Evolutionary conservation across 2,797 vertebrate species (phyloP), one percentile per base, ranked within the genome.

Genomic region (Menidia menidia): DNA sequence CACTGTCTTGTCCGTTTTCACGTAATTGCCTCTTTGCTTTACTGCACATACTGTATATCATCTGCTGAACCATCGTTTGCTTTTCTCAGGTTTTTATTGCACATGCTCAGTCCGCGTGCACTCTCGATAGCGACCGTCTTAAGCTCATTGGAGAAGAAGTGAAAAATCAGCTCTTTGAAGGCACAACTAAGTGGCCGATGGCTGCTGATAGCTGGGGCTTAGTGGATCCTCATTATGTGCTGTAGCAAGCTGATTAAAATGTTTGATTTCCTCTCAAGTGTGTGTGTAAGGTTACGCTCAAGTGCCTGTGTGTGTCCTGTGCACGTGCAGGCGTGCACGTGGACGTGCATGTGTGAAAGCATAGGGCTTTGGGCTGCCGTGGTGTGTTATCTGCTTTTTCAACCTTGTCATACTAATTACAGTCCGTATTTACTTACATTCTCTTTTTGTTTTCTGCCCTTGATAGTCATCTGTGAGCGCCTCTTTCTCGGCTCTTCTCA

Each of bases 191-290:
- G 90, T 91, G 91, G 91, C 92, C 84, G 85, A 92, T 93, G 88
- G 92, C 92, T 83, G 91, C 89, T 84, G 91, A 94, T 94, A 94
- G 88, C 89, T 83, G 78, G 78, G 88, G 92, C 90, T 92, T 93
- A 93, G 90, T 85, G 87, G 81, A 78, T 88, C 88, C 90, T 94
- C 92, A 94, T 94, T 93, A 94, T 90, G 84, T 87, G 86, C 90
- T 93, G 88, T 89, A 91, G 91, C 88, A 88, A 90, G 90, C 92
- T 94, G 94, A 95, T 95, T 94, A 94, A 94, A 94, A 94, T 91
- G 90, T 92, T 88, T 86, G 88, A 91, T 92, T 93, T 91, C 64
- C 82, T 87, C 82, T 83, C 72, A 53, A 82, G 78, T 69, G 65
- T 66, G 71, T 57, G 81, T 77, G 75, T 75, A 64, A 74, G 71